A percentile compares a stretch with the other conserved stretches of the same genome.
These are phyloP conservation scores for Zaprionus vittiger DNA, from an alignment of 1,140 invertebrate genomes.

Conservation along the genomic window DNA sequence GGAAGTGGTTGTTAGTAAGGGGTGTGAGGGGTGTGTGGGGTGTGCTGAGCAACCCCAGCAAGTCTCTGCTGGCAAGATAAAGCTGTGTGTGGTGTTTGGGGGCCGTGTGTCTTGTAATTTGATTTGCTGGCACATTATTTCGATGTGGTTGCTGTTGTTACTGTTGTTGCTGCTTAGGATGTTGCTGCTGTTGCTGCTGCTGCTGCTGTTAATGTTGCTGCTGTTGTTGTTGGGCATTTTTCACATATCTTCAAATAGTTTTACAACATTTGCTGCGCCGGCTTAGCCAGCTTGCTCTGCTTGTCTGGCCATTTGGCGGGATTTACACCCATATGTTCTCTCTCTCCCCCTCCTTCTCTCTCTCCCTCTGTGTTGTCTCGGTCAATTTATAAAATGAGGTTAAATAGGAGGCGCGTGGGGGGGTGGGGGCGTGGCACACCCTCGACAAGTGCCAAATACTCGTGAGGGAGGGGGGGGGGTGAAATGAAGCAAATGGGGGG, in stretches of 20 bases:
- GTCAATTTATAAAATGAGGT: conserved; percentile 80
- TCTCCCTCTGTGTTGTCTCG: conserved; percentile 46
- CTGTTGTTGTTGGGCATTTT: conserved; percentile 34
- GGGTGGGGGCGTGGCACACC: neutral
- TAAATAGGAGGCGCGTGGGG: conserved; percentile 40
- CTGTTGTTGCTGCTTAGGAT: neutral
- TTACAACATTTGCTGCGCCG: conserved; percentile 72
- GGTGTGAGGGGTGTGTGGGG: too few species aligned
- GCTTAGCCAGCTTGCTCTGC: conserved; percentile 46
- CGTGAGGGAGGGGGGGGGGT: conserved; percentile 31
- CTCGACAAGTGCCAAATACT: conserved; percentile 38
- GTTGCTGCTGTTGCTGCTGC: conserved; percentile 38
- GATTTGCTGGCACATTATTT: conserved; percentile 81
- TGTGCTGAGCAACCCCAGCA: too few species aligned
- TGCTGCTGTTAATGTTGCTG: neutral
- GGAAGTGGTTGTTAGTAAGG: too few species aligned
- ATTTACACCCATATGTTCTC: conserved; percentile 77
- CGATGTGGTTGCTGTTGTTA: conserved; percentile 55
- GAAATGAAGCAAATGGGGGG: conserved; percentile 19
- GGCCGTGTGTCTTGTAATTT: conserved; percentile 73
- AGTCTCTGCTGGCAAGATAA: conserved; percentile 15
- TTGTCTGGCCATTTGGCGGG: conserved; percentile 69
- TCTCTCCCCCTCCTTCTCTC: neutral
- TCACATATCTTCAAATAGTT: conserved; percentile 69
- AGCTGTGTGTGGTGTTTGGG: conserved; percentile 23